A percentile compares a stretch with the other conserved stretches of the same genome.
phyloP scores from a whole-genome alignment of 2,888 invertebrate species.

The Eupithecia subfuscata region DNA sequence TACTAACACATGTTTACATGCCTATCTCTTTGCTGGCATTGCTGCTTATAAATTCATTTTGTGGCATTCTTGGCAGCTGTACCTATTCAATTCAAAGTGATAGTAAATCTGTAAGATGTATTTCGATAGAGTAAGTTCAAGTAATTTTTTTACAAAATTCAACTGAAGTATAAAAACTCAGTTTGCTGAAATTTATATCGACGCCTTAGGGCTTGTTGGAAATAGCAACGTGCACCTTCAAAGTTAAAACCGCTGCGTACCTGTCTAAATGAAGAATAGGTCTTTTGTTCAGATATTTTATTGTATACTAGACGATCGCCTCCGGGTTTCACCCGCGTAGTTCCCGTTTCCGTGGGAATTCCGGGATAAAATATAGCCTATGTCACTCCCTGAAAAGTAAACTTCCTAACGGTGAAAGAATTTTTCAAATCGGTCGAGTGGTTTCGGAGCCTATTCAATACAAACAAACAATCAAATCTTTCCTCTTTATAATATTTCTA shows the following conservation, averaged over 20 bases:
- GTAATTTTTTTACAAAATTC: not conserved
- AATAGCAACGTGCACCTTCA: not conserved
- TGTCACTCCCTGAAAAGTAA: no score
- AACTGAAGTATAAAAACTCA: not conserved
- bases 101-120: conserved; percentile 1
- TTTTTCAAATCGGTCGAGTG: no score
- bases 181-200: not conserved
- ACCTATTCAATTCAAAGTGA: not conserved
- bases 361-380: no score
- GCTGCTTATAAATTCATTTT: conserved; percentile 38
- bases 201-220: not conserved
- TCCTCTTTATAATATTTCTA: no score
- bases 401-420: no score
- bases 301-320: not conserved
- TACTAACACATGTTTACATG: conserved; percentile 32
- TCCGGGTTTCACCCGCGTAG: no score
- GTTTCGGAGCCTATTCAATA: no score
- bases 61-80: conserved; percentile 39
- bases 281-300: not conserved
- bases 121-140: not conserved
- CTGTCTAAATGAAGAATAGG: not conserved
- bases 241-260: not conserved
- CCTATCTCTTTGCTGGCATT: conserved; percentile 7
- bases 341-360: no score
- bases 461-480: no score